Conservation (phyloP, 2,113 vertebrate species). For the Silurus asotus region DNA sequence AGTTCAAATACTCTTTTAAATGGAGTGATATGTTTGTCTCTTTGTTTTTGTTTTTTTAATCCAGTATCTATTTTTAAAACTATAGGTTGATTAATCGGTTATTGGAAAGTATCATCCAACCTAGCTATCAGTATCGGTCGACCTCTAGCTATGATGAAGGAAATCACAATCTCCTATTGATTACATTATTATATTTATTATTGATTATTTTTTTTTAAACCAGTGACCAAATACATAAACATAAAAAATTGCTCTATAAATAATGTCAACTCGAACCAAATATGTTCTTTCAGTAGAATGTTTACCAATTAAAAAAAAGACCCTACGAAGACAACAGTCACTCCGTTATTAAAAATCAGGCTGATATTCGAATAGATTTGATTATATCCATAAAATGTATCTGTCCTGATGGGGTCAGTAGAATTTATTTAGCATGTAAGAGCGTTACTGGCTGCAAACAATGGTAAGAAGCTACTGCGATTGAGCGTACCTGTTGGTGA, state of each 20-base stretch:
- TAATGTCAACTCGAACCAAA: background rate
- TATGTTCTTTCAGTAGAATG: background rate
- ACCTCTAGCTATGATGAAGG: background rate
- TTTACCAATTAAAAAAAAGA: background rate
- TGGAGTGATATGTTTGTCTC: no score
- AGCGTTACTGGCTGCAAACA: no score
- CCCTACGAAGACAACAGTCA: background rate
- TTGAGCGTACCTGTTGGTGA: constrained; percentile 81
- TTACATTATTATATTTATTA: background rate
- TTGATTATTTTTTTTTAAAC: background rate
- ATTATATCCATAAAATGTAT: background rate
- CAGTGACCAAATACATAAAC: background rate
- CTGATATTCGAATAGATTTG: background rate
- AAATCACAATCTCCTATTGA: background rate
- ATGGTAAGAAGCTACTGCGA: background rate
- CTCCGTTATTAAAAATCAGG: background rate
- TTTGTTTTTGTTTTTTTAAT: no score
- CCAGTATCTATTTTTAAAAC: no score
- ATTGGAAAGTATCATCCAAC: no score
- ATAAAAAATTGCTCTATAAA: background rate
- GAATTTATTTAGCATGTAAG: background rate
- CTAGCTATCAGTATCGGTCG: no score
- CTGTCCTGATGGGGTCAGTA: background rate
- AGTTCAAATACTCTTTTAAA: no score
- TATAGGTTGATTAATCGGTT: no score